Conservation (phyloP, 2,113 vertebrate species). For the Psophia crepitans region DNA sequence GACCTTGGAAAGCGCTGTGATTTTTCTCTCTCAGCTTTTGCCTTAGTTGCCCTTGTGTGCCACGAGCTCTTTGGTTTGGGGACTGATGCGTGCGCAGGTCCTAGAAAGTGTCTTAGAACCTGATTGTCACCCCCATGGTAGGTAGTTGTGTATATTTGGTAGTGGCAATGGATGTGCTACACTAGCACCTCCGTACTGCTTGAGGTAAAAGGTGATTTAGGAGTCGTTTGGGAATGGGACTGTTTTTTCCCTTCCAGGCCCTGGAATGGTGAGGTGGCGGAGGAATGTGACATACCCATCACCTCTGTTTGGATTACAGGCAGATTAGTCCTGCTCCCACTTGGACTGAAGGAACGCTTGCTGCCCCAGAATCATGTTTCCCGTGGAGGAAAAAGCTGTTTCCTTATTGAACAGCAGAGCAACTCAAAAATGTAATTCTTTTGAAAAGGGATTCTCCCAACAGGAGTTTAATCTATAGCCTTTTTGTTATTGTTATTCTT, state of each 20-base stretch:
- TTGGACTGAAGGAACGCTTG: not conserved
- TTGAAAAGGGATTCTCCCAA: not conserved
- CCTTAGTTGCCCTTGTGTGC: not conserved
- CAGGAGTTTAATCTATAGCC: not conserved
- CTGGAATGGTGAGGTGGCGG: not conserved
- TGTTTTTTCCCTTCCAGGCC: not conserved
- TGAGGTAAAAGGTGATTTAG: not conserved
- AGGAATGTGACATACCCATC: not conserved
- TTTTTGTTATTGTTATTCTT: not conserved
- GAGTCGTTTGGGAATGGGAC: not conserved
- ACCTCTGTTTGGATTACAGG: not conserved
- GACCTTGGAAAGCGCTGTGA: not conserved
- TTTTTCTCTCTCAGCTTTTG: not conserved
- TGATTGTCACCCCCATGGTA: not conserved
- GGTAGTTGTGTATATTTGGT: not conserved
- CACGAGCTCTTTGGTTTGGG: not conserved
- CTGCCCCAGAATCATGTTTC: not conserved
- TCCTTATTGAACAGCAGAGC: not conserved
- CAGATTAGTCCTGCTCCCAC: not conserved
- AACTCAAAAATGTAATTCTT: not conserved
- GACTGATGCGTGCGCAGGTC: rapidly evolving
- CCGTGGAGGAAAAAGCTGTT: not conserved
- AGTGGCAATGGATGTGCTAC: rapidly evolving
- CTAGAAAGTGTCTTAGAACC: not conserved
- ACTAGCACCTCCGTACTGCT: not conserved